Evolutionary conservation across 1,140 invertebrate genomes (phyloP).

Genomic region (Panulirus ornatus): DNA sequence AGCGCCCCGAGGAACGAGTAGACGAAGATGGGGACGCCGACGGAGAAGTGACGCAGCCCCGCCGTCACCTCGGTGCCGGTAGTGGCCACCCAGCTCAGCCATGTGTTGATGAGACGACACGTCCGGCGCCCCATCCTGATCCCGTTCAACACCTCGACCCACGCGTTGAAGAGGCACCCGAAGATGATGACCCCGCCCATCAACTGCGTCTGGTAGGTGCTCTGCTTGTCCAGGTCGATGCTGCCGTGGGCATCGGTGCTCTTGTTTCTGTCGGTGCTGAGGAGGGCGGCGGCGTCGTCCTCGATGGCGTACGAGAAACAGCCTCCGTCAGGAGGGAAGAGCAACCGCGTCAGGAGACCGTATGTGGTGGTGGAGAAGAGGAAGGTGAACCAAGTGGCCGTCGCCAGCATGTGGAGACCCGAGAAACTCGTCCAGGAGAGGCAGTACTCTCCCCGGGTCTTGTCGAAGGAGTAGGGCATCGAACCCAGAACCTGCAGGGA

Average conservation of each 20-base stretch:
- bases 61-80: constrained; percentile 15
- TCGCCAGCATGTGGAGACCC: constrained; percentile 8
- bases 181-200: constrained; percentile 39
- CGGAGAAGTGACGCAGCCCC: neutral
- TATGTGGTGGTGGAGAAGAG: constrained; percentile 18
- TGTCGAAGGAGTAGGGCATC: constrained; percentile 21
- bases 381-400: constrained; percentile 15
- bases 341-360: constrained; percentile 8
- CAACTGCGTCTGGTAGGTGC: constrained; percentile 13
- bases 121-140: neutral
- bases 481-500: constrained; percentile 20
- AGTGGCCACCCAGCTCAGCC: neutral
- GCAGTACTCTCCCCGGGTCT: neutral
- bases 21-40: constrained; percentile 26
- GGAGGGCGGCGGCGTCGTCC: too few relatives aligned
- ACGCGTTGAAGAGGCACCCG: constrained; percentile 63
- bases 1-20: constrained; percentile 23
- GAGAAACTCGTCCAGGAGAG: constrained; percentile 7
- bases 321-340: neutral
- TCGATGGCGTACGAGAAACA: too few relatives aligned
- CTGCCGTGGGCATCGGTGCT: too few relatives aligned
- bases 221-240: too few relatives aligned
- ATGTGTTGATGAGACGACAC: constrained; percentile 28
- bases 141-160: constrained; percentile 35
- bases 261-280: too few relatives aligned